Conservation (phyloP, 2,888 invertebrate species). For the Rhagium mordax region DNA sequence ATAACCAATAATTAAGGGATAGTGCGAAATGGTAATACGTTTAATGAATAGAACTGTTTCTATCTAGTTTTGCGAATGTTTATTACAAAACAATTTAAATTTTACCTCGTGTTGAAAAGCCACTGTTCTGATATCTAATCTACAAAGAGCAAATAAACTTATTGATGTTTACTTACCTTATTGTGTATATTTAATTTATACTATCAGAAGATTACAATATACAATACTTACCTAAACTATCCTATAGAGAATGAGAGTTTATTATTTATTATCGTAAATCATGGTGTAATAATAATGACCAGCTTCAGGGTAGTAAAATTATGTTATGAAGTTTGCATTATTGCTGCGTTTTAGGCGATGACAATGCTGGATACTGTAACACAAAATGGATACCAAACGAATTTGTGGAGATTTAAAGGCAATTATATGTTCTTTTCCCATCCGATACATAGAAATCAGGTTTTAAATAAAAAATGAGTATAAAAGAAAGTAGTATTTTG, state of each 20-base stretch:
- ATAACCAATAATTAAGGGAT: no score
- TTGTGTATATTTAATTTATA: neutral
- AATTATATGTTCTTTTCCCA: no score
- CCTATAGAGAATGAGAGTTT: neutral
- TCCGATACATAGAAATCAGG: no score
- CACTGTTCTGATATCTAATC: neutral
- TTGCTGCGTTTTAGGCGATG: neutral
- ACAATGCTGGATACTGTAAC: no score
- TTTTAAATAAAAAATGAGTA: no score
- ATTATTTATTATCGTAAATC: slow-evolving; percentile 18
- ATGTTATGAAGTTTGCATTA: neutral
- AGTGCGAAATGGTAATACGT: no score
- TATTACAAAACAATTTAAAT: neutral
- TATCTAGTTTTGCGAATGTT: no score
- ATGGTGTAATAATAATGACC: neutral
- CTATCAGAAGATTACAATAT: neutral
- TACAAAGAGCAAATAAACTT: neutral
- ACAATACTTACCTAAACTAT: neutral
- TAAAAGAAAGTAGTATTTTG: no score
- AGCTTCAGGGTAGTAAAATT: slow-evolving; percentile 16
- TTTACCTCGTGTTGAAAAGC: neutral
- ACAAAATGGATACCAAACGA: no score
- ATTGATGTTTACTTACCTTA: neutral
- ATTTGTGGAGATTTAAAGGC: no score
- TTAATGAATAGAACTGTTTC: no score